phyloP scores from a whole-genome alignment of 2,113 vertebrate species.

The Dolichotis patagonum region DNA sequence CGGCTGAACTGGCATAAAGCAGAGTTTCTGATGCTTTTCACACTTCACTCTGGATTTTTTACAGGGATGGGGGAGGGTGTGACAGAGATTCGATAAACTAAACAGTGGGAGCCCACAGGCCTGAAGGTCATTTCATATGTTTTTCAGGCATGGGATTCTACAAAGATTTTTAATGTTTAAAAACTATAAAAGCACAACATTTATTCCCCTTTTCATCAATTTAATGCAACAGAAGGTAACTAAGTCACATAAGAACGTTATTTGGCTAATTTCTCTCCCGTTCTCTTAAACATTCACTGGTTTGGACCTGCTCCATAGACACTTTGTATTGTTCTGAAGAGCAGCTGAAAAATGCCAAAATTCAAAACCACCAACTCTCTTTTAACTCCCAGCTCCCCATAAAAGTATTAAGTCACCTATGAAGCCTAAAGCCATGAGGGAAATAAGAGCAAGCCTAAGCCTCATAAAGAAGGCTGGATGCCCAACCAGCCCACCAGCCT shows the following conservation, averaged over 20 bases:
- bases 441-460: conserved; percentile 32
- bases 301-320: conserved; percentile 86
- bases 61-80: conserved; percentile 84
- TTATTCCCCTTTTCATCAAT: conserved; percentile 66
- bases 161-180: conserved; percentile 75
- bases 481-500: conserved; percentile 2
- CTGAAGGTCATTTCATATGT: conserved; percentile 87
- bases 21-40: conserved; percentile 91
- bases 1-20: conserved; percentile 89
- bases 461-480: conserved; percentile 19
- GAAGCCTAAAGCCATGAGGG: not conserved
- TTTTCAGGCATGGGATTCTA: conserved; percentile 71
- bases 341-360: conserved; percentile 84
- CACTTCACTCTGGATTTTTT: conserved; percentile 89
- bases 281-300: conserved; percentile 86
- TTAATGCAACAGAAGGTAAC: conserved; percentile 85
- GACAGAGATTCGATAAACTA: conserved; percentile 87
- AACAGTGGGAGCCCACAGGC: conserved; percentile 84
- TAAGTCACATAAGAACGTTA: conserved; percentile 85
- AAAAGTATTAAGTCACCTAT: conserved; percentile 68
- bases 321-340: conserved; percentile 87
- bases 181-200: conserved; percentile 82
- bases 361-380: conserved; percentile 79
- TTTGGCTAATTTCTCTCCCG: conserved; percentile 76
- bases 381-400: conserved; percentile 82